phyloP scores from a whole-genome alignment of 2,888 invertebrate genomes.

The Luffia ferchaultella region DNA sequence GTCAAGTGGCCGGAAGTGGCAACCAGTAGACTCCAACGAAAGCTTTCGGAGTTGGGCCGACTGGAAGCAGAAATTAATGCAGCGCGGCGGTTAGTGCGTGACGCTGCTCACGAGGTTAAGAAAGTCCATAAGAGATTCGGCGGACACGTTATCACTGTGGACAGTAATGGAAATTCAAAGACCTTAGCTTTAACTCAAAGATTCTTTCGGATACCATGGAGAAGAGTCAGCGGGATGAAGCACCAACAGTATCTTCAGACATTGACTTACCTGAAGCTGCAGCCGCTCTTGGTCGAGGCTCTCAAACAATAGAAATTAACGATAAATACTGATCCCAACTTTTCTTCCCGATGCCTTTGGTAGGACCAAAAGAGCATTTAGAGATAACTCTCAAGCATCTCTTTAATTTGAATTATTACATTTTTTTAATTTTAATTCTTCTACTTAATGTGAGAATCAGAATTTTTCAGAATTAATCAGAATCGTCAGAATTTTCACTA shows the following conservation, averaged over 20 bases:
- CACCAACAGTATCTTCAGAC: not conserved
- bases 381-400: too few relatives aligned
- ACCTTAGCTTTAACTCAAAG: slow-evolving; percentile 41
- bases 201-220: slow-evolving; percentile 46
- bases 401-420: too few relatives aligned
- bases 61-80: slow-evolving; percentile 51
- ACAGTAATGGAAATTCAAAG: slow-evolving; percentile 48
- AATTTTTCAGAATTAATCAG: too few relatives aligned
- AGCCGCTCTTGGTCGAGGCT: not conserved
- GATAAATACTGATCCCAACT: not conserved
- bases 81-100: slow-evolving; percentile 45
- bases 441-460: too few relatives aligned
- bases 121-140: slow-evolving; percentile 51
- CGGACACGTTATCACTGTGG: slow-evolving; percentile 45
- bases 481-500: too few relatives aligned
- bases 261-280: not conserved
- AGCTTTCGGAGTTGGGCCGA: slow-evolving; percentile 50
- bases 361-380: too few relatives aligned
- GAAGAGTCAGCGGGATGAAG: not conserved
- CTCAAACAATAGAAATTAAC: not conserved
- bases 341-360: too few relatives aligned
- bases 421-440: too few relatives aligned
- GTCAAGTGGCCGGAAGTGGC: slow-evolving; percentile 59
- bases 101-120: slow-evolving; percentile 51
- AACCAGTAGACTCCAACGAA: slow-evolving; percentile 45